Base-by-base conservation (phyloP, 2,797 vertebrate genomes). In the Lutjanus campechanus region DNA sequence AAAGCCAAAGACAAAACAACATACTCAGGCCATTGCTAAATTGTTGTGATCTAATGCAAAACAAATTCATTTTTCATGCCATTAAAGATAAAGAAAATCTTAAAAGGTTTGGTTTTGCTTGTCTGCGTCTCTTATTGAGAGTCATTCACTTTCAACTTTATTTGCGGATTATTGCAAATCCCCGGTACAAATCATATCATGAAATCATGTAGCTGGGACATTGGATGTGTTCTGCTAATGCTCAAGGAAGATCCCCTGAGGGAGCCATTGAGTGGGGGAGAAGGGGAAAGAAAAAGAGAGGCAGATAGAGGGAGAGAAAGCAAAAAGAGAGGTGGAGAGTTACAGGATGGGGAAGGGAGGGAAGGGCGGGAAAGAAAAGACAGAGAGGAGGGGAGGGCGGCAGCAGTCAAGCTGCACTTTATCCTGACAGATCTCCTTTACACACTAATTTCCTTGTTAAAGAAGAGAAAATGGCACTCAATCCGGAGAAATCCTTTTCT, bases 391-490 rank as follows among this genome's bases (percentile, higher is more conserved):
- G 90, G 88, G 87, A 87, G 90, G 91, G 93, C 89, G 89, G 59
- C 85, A 85, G 91, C 89, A 91, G 82, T 81, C 90, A 93, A 86
- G 91, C 92, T 83, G 89, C 89, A 94, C 89, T 93, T 94, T 95
- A 95, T 95, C 95, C 94, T 95, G 95, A 95, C 94, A 95, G 95
- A 95, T 95, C 95, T 95, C 95, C 95, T 95, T 95, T 95, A 95
- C 95, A 93, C 85, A 90, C 92, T 93, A 87, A 94, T 91, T 93
- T 95, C 91, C 94, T 85, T 96, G 93, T 95, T 89, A 86, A 91
- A 93, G 94, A 95, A 96, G 93, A 95, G 94, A 94, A 94, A 95
- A 95, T 95, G 79, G 84, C 90, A 93, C 80, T 93, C 90, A 92
- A 95, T 87, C 85, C 62, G 17, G 87, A 76, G 5, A 90, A 92